Evolutionary conservation across 2,797 vertebrate species (phyloP), one percentile per base, ranked within the genome.

Genomic region (Macropodus opercularis): DNA sequence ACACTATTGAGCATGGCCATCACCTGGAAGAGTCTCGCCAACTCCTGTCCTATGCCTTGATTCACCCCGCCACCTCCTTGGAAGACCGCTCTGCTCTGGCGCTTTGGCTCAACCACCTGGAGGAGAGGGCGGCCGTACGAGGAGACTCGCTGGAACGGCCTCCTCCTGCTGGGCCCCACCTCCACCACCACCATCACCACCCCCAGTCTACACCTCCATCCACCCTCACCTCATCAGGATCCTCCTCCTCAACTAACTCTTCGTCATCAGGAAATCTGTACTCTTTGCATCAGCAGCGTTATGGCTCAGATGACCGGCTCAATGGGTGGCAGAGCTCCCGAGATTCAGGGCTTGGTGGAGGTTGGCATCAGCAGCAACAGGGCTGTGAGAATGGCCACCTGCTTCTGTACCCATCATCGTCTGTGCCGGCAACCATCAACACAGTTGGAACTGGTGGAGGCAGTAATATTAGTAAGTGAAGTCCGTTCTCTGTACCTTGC

Each of bases 11-110:
- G 79, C 95, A 96, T 62, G 95, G 94, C 81, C 95, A 94, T 50
- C 95, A 98, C 89, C 94, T 99, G 27, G 98, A 99, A 85, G 97
- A 99, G 92, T 98, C 96, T 66, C 91, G 98, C 51, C 98, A 99
- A 90, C 94, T 99, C 61, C 91, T 99, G 34, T 98, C 96, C 71
- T 99, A 99, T 0, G 98, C 98, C 60, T 91, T 99, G 85, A 99
- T 99, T 55, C 98, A 99, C 81, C 98, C 98, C 0, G 98, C 98
- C 90, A 98, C 97, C 15, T 98, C 97, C 3, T 69, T 98, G 63
- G 98, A 99, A 43, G 98, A 99, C 91, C 91, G 98, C 24, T 92
- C 95, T 0, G 96, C 96, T 31, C 90, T 99, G 57, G 97, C 96
- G 5, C 96, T 97, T 80, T 99, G 98, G 98, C 94, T 99, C 55